Conservation (phyloP, 2,113 vertebrate genomes). For the Lonchura striata region DNA sequence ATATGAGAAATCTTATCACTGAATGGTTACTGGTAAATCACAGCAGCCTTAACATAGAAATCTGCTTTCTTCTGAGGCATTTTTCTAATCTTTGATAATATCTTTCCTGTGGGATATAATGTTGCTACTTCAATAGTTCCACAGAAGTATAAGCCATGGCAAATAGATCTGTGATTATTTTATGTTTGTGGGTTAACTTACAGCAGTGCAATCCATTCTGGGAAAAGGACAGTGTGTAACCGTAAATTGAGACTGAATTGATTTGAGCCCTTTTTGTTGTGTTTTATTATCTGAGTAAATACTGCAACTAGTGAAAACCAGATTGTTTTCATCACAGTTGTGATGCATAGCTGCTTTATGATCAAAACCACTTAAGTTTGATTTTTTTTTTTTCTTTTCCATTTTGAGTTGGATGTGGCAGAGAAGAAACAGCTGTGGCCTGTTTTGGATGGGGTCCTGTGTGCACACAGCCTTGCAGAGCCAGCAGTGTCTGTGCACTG, state of each 20-base stretch:
- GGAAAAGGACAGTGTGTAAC: neutral
- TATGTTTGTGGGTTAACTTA: neutral
- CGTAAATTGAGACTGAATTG: neutral
- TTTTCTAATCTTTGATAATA: neutral
- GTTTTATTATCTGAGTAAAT: neutral
- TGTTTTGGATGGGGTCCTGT: neutral
- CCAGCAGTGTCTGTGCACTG: rapidly evolving
- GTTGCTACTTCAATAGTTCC: neutral
- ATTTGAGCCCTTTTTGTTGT: neutral
- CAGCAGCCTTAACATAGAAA: neutral
- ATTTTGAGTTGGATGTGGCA: neutral
- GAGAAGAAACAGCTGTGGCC: neutral
- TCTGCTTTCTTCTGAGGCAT: neutral
- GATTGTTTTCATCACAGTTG: neutral
- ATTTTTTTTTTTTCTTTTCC: neutral
- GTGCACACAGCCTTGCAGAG: rapidly evolving
- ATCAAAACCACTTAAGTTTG: neutral
- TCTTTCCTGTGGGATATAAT: neutral
- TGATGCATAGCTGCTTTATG: neutral
- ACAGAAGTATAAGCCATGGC: neutral
- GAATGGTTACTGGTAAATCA: neutral
- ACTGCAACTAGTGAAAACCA: neutral
- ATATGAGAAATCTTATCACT: neutral
- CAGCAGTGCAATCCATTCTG: neutral
- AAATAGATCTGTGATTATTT: neutral